A percentile compares a stretch with the other conserved stretches of the same genome.
Conservation (phyloP, 1,140 invertebrate genomes). For the Drosophila pectinifera region DNA sequence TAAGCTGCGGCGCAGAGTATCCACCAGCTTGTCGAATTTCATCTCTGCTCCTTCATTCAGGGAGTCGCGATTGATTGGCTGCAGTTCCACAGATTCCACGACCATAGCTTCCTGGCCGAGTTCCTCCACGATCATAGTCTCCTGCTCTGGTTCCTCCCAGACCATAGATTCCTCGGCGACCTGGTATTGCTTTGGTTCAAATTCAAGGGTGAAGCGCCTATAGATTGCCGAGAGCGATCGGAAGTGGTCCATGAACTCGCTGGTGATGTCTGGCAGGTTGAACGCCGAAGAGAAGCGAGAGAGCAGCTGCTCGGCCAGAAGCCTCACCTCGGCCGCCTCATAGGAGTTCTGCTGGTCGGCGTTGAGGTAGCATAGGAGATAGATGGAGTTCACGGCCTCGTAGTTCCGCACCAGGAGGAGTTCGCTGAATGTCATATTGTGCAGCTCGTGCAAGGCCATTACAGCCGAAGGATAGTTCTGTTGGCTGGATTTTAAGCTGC, state of each 20-base stretch:
- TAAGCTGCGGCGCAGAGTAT: background rate
- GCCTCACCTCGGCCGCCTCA: background rate
- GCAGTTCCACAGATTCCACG: background rate
- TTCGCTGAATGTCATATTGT: conserved; percentile 23
- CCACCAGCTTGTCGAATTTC: background rate
- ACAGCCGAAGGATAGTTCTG: conserved; percentile 17
- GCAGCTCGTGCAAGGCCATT: conserved; percentile 24
- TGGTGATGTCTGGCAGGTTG: background rate
- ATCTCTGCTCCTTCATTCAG: background rate
- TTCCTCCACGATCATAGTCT: no score
- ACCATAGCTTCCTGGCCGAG: no score
- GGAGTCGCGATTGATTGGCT: background rate
- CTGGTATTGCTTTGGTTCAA: background rate
- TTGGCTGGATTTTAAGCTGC: background rate
- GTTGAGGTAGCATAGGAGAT: conserved; percentile 23
- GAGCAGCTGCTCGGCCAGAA: background rate
- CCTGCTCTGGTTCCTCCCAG: no score
- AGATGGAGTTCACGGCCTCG: conserved; percentile 27
- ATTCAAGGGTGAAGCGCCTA: background rate
- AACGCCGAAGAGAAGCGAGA: background rate
- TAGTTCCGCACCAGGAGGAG: conserved; percentile 37
- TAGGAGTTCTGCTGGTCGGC: background rate
- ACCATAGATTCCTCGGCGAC: background rate
- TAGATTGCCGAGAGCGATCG: background rate
- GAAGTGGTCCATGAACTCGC: background rate